These are phyloP conservation scores for Amphimedon queenslandica DNA, from an alignment of 37 sponge, comb jelly and placozoan genomes.

Conservation along the genomic window DNA sequence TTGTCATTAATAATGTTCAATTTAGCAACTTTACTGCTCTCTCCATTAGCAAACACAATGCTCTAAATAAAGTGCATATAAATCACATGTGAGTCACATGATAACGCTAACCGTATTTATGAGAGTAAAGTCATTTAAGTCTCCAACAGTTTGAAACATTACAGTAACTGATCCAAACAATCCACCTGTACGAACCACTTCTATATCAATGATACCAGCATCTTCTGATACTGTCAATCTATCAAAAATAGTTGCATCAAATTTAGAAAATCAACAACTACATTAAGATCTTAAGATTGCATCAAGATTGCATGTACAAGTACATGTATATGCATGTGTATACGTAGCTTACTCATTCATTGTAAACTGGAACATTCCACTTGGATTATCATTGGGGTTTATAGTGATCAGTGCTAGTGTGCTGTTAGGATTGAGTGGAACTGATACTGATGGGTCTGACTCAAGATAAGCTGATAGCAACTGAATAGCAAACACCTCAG, in stretches of 20 bases:
- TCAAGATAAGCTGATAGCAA: slow-evolving; percentile 53
- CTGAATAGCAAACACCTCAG: slow-evolving; percentile 45
- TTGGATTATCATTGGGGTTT: slow-evolving; percentile 62
- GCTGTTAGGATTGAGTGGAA: slow-evolving; percentile 26
- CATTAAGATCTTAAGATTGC: no score
- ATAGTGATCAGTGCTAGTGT: slow-evolving; percentile 34
- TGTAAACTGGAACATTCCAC: slow-evolving; percentile 52
- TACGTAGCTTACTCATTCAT: slow-evolving; percentile 11
- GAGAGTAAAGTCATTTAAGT: background rate
- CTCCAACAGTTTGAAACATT: background rate
- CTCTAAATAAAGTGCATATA: no score
- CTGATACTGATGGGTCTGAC: background rate
- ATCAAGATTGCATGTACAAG: background rate
- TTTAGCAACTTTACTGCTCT: slow-evolving; percentile 7
- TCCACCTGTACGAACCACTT: slow-evolving; percentile 40
- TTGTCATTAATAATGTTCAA: slow-evolving; percentile 52
- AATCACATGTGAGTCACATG: no score
- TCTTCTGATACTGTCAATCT: slow-evolving; percentile 24
- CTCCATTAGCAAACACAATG: slow-evolving; percentile 75
- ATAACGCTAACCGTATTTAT: no score
- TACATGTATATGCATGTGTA: no score
- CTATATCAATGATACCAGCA: slow-evolving; percentile 14
- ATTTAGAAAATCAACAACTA: no score
- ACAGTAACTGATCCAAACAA: slow-evolving; percentile 57
- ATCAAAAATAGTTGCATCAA: background rate